Percentiles rank a stretch among this genome's conserved stretches.
These are phyloP conservation scores for Perdita meconis DNA, from an alignment of 2,888 invertebrate genomes.

Conservation along the genomic window DNA sequence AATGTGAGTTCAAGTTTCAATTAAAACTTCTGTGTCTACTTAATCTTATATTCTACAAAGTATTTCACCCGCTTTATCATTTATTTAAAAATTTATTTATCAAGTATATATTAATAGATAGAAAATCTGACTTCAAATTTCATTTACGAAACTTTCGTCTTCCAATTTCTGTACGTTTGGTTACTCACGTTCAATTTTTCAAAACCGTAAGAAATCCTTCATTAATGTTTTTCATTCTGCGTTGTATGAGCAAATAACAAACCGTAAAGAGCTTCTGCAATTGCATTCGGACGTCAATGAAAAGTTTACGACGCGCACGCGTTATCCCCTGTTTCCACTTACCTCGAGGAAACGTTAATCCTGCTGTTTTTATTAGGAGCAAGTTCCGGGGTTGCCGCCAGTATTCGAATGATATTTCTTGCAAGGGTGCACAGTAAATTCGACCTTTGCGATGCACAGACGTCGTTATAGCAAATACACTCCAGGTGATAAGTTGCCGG, in stretches of 20 bases:
- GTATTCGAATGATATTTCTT: conserved; percentile 33
- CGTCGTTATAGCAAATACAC: conserved; percentile 40
- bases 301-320: conserved; percentile 4
- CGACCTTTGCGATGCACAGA: conserved; percentile 2
- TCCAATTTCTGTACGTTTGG: neutral
- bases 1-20: too few species aligned
- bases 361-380: conserved; percentile 27
- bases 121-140: too few species aligned
- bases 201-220: neutral
- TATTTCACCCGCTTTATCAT: too few species aligned
- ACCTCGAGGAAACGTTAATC: conserved; percentile 24
- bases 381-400: neutral
- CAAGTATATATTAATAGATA: too few species aligned
- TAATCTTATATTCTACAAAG: neutral
- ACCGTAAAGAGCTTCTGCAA: conserved; percentile 8
- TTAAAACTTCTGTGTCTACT: too few species aligned
- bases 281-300: neutral
- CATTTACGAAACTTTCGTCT: too few species aligned
- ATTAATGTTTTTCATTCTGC: neutral
- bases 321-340: conserved; percentile 20
- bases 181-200: neutral
- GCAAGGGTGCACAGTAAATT: conserved; percentile 23
- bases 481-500: conserved; percentile 49
- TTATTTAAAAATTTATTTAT: too few species aligned
- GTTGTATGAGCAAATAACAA: neutral